Base-by-base conservation (phyloP, 2,888 invertebrate species). In the Drosophila recens region DNA sequence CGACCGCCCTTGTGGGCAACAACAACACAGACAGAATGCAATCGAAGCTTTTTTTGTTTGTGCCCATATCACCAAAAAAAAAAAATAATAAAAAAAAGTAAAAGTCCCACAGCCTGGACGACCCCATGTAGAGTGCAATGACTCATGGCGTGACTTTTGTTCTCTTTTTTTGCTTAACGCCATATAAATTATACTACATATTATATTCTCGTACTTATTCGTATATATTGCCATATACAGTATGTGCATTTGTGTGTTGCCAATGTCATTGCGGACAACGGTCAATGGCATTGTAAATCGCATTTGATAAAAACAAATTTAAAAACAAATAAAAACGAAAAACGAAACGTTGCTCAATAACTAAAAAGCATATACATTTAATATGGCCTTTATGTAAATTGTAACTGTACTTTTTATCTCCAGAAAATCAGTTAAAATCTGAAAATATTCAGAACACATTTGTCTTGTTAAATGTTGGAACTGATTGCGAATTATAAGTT, bases 121-220 rank as follows among this genome's bases (percentile, higher is more conserved):
- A 69, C 63, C 68, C 82, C 75, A 56, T 20, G 13, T 40, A 20
- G 77, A 63, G 84, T 89, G 84, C 84, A 85, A 80, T 90, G 84
- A 77, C 90, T 85, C 90, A 90, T 77, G 74, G 57, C 84, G 81
- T 90, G 84, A 89, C 90, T 89, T 83, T 85, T 85, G 89, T 89
- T 90, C 89, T 90, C 90, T 85, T 90, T 89, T 84, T 83, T 90
- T 80, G 58, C 68, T 70, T 75, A 76, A 71, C 27, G 64, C 57
- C 61, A 54, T 27, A 76, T 75, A 62, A 33, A 13, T 52, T 11
- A 52, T 67, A 49, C 40, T 61, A 30, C 49, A 48, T 30, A 58
- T 27, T 45, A 30, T 27, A 27, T 40, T 30, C 40, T 34, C 49
- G 17, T 4, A 51, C 34, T 13, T 23, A 42, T 20, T 51, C 10